phyloP scores from a whole-genome alignment of 2,113 vertebrate genomes.

The Paratilapia polleni region DNA sequence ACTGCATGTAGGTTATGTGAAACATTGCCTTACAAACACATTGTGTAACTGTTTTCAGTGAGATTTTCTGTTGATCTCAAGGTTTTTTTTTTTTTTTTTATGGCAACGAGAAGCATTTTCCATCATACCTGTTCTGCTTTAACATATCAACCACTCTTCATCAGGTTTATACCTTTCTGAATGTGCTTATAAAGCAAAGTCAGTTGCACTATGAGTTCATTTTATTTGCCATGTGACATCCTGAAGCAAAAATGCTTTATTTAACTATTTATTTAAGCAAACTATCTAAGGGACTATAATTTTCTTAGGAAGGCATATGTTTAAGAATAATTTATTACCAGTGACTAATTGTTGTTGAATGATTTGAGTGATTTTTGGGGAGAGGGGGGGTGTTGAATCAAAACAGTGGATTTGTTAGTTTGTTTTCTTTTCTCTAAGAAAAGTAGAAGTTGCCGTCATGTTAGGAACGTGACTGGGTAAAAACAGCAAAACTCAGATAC shows the following conservation, averaged over 20 bases:
- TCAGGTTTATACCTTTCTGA: neutral
- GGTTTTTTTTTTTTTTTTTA: neutral
- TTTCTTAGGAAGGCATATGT: conserved; percentile 1
- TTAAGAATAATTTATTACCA: conserved; percentile 30
- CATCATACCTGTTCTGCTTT: conserved; percentile 10
- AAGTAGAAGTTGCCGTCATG: neutral
- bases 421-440: conserved; percentile 12
- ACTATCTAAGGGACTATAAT: conserved; percentile 36
- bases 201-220: neutral
- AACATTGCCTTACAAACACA: conserved; percentile 43
- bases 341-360: neutral
- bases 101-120: neutral
- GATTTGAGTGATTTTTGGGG: too few species aligned
- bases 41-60: conserved; percentile 8
- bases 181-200: conserved; percentile 17
- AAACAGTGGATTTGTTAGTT: neutral
- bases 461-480: neutral
- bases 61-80: conserved; percentile 16
- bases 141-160: neutral
- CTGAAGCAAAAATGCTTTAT: conserved; percentile 24
- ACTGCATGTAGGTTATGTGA: neutral
- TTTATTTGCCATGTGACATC: conserved; percentile 19
- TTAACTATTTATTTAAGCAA: conserved; percentile 59
- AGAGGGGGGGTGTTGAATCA: too few species aligned
- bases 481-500: neutral